Percentiles rank a stretch among this genome's conserved stretches.
phyloP scores from a whole-genome alignment of 2,113 vertebrate genomes.

The Corythornis vintsioides region DNA sequence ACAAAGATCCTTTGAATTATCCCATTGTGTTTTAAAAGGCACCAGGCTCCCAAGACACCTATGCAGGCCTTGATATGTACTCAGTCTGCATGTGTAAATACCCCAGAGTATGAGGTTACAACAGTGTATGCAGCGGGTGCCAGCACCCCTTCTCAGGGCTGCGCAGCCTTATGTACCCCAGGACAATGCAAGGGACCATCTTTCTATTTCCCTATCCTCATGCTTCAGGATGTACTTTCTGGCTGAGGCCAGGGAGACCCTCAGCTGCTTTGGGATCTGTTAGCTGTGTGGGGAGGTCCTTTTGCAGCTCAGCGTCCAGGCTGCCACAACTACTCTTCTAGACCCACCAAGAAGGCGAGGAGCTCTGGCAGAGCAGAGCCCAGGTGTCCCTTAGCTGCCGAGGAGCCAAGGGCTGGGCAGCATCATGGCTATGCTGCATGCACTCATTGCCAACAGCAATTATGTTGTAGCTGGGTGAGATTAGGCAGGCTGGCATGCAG shows the following conservation, averaged over 20 bases:
- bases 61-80: rapidly evolving
- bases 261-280: not conserved
- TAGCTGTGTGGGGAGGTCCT: not conserved
- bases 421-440: not conserved
- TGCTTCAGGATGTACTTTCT: not conserved
- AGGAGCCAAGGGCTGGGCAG: not conserved
- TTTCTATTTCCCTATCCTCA: rapidly evolving
- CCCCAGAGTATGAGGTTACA: not conserved
- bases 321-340: not conserved
- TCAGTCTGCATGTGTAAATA: not conserved
- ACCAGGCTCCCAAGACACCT: rapidly evolving
- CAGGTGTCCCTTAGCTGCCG: not conserved
- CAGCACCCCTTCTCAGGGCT: not conserved
- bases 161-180: not conserved
- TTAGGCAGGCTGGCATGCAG: slow-evolving; percentile 25
- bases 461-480: not conserved
- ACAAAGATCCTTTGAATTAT: not conserved
- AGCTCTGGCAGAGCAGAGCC: not conserved
- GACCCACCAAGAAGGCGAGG: not conserved
- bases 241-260: not conserved
- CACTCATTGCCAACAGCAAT: not conserved
- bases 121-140: not conserved
- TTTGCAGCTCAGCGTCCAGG: not conserved
- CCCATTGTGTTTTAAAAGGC: not conserved
- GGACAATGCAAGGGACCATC: not conserved